Base-by-base conservation (phyloP, 2,888 invertebrate species). In the Drosophila pseudotakahashii region DNA sequence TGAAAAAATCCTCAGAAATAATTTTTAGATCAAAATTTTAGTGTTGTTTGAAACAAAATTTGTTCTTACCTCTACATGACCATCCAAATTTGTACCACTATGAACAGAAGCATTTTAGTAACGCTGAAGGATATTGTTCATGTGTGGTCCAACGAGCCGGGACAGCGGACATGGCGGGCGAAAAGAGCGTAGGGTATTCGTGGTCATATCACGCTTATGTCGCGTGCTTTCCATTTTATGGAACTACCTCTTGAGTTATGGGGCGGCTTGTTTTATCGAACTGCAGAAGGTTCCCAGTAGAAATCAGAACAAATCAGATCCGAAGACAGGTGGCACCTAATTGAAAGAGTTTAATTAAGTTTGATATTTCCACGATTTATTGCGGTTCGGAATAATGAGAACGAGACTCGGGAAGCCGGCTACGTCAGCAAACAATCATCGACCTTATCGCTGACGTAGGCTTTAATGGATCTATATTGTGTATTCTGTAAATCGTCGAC, bases 131-230 rank as follows among this genome's bases (percentile, higher is more conserved):
- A 48, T 41, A 30, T 48, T 26, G 13, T 0, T 5, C 10, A 34
- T 41, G 19, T 48, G 10, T 51, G 23, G n/a, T 7, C 14, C 10
- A 23, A 4, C 9, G 23, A 45, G 9, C 30, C n/a, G 13, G 16
- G 23, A 5, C 2, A 36, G 11, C 47, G 9, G 5, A 63, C 16
- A 42, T 45, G 61, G 53, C 37, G 9, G 5, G 1, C 14, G 11
- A 19, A 14, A 26, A 30, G 2, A 34, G 4, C 14, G 72, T 36
- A 58, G 53, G 45, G 61, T 30, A 68, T 19, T 30, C 23, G 50
- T 62, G 39, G 57, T 42, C 73, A 64, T 54, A 74, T 74, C 73
- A 73, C 45, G 75, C 57, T 68, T 74, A 42, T 26, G 61, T 73
- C 73, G 73, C 77, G 57, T 69, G 64, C 37, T 85, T 52, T 45